phyloP scores from a whole-genome alignment of 2,113 vertebrate species.

The Myotis lucifugus region DNA sequence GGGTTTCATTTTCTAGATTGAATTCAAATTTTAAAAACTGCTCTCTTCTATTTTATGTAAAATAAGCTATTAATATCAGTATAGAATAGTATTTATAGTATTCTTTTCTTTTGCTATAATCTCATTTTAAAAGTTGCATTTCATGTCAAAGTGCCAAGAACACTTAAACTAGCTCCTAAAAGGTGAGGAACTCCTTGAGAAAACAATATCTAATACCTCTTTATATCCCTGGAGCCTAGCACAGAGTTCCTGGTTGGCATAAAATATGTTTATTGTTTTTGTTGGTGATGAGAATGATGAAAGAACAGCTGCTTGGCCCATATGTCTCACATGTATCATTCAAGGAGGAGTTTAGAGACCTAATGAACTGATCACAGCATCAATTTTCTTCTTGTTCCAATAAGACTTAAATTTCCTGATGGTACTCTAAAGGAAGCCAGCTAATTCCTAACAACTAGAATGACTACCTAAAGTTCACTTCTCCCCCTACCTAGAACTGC shows the following conservation, averaged over 20 bases:
- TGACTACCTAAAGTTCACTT: not conserved
- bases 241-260: constrained; percentile 29
- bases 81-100: not conserved
- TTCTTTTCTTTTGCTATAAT: not conserved
- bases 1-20: not conserved
- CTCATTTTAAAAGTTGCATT: not conserved
- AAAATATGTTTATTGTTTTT: not conserved
- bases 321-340: not conserved
- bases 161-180: not conserved
- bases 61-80: not conserved
- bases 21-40: not conserved
- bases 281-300: not conserved
- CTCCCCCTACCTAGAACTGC: not conserved
- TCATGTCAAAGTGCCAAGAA: not conserved
- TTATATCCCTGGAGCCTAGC: not conserved
- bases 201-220: not conserved
- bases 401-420: not conserved
- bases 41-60: constrained; percentile 8
- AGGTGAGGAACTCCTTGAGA: not conserved
- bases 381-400: not conserved
- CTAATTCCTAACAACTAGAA: not conserved
- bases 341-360: not conserved
- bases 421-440: not conserved
- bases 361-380: not conserved
- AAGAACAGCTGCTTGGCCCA: constrained; percentile 35